Conservation (phyloP, 1,140 invertebrate species). For the Bradysia coprophila region DNA sequence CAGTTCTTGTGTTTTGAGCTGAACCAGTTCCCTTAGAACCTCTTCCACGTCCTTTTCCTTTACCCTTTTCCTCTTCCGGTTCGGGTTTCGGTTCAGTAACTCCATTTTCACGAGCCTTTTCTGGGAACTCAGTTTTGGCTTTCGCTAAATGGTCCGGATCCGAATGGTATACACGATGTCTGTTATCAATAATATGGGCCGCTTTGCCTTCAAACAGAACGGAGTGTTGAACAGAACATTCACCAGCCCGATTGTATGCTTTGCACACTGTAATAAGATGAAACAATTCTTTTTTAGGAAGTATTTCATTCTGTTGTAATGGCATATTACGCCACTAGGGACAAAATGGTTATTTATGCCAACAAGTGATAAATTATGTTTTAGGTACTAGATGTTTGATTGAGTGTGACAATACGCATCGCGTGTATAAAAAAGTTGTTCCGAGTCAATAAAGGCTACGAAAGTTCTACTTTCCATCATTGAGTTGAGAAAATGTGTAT, state of each 20-base stretch:
- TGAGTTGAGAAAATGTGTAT: no score
- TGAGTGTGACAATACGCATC: no score
- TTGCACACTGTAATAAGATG: no score
- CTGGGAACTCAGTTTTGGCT: not conserved
- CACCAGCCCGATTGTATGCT: constrained; percentile 18
- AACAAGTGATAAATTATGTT: no score
- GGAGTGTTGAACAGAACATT: constrained; percentile 17
- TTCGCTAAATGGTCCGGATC: constrained; percentile 9
- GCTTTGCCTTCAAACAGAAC: constrained; percentile 18
- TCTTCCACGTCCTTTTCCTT: constrained; percentile 10
- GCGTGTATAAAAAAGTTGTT: no score
- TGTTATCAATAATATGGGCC: constrained; percentile 19
- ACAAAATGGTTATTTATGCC: no score
- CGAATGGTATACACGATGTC: constrained; percentile 22
- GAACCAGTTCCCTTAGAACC: constrained; percentile 4
- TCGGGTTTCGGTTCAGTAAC: constrained; percentile 4
- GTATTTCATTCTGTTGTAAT: no score
- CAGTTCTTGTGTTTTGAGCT: constrained; percentile 8
- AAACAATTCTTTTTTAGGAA: no score
- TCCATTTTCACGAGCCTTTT: constrained; percentile 8
- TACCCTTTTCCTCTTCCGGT: constrained; percentile 6
- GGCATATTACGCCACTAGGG: no score
- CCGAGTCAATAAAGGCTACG: no score
- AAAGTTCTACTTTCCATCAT: no score
- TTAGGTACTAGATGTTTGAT: no score